Conservation (phyloP, 2,113 vertebrate species). For the Seriola dumerili region DNA sequence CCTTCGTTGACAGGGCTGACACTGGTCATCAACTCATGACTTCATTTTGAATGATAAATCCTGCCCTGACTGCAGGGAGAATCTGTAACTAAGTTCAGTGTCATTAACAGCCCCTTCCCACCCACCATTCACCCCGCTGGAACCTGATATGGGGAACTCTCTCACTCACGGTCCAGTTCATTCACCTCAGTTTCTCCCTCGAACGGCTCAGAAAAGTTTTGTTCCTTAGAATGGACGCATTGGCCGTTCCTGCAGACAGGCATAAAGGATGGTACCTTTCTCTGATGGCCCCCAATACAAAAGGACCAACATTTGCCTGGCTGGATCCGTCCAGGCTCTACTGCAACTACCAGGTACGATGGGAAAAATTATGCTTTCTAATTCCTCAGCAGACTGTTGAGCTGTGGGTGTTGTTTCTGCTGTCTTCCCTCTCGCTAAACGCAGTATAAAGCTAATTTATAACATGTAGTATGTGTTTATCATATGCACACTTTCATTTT, state of each 20-base stretch:
- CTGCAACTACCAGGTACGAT: slow-evolving; percentile 87
- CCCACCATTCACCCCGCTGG: slow-evolving; percentile 5
- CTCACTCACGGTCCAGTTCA: slow-evolving; percentile 39
- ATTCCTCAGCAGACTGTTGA: neutral
- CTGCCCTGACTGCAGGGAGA: slow-evolving; percentile 2
- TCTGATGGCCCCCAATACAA: slow-evolving; percentile 90
- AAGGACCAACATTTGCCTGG: slow-evolving; percentile 89
- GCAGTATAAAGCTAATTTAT: neutral
- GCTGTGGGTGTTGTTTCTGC: neutral
- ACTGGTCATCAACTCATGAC: neutral
- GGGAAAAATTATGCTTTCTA: neutral
- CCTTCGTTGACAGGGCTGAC: neutral
- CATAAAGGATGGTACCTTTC: slow-evolving; percentile 89
- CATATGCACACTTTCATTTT: neutral
- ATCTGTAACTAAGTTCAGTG: neutral
- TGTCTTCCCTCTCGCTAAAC: neutral
- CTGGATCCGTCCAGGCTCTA: slow-evolving; percentile 93
- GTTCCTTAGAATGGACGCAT: slow-evolving; percentile 80
- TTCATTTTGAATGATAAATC: neutral
- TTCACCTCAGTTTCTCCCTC: slow-evolving; percentile 35
- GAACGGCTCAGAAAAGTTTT: neutral
- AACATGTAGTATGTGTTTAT: neutral
- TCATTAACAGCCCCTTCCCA: slow-evolving; percentile 20
- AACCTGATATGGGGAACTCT: slow-evolving; percentile 48
- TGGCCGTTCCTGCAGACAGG: slow-evolving; percentile 62